Evolutionary conservation across 2,113 vertebrate genomes (phyloP).

Genomic region (Elachura formosa): DNA sequence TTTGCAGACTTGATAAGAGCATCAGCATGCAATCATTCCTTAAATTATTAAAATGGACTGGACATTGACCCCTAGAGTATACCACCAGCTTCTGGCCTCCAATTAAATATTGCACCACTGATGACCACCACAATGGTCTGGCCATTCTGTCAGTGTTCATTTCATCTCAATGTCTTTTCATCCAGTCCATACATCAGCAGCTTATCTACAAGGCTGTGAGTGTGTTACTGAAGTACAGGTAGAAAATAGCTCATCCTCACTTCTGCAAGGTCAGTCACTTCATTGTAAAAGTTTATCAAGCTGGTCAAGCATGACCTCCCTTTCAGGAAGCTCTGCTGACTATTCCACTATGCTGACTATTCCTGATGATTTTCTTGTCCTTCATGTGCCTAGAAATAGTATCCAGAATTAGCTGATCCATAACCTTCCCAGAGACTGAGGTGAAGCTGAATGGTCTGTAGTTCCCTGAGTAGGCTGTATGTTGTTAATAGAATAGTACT

Average conservation of each 20-base stretch:
- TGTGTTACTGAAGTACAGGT: background rate
- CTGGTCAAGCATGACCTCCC: background rate
- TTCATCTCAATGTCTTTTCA: background rate
- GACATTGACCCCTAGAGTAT: background rate
- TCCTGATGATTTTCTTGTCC: background rate
- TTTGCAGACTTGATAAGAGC: background rate
- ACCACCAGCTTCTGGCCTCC: background rate
- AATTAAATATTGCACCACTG: background rate
- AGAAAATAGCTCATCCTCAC: background rate
- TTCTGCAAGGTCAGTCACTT: background rate
- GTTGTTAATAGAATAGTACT: background rate
- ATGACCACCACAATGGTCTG: background rate
- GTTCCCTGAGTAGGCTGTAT: background rate
- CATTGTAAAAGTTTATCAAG: background rate
- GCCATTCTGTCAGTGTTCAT: background rate
- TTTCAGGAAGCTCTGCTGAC: background rate
- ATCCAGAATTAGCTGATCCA: background rate
- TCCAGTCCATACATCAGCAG: background rate
- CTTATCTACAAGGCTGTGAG: background rate
- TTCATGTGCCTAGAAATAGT: background rate
- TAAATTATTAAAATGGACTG: background rate
- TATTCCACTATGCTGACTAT: background rate
- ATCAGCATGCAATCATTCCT: background rate
- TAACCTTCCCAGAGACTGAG: background rate
- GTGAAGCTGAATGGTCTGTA: background rate